A percentile compares a stretch with the other conserved stretches of the same genome.
Evolutionary conservation across 2,113 vertebrate genomes (phyloP).

Genomic region (Nycticorax nycticorax): DNA sequence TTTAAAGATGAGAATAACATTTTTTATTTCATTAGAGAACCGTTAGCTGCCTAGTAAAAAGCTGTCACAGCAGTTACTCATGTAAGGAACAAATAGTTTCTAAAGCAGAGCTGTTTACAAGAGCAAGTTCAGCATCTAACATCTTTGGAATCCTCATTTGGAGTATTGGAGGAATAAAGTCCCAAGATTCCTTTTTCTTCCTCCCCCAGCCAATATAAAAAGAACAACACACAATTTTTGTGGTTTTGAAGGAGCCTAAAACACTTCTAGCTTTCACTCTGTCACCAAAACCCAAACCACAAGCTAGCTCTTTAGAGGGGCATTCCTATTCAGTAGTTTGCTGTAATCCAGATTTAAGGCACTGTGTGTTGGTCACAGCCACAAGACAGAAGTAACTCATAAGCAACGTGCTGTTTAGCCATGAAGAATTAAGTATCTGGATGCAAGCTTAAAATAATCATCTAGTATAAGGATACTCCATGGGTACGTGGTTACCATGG

Average conservation of each 20-base stretch:
- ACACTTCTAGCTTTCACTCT: neutral
- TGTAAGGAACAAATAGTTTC: neutral
- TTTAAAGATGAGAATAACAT: neutral
- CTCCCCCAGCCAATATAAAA: neutral
- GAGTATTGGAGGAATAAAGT: neutral
- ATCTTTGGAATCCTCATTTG: neutral
- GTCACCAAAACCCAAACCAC: neutral
- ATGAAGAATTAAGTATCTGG: neutral
- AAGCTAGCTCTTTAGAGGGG: neutral
- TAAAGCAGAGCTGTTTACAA: neutral
- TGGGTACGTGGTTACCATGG: no score
- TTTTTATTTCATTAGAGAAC: neutral
- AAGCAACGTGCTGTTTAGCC: neutral
- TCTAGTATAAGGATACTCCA: neutral
- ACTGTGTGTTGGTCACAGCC: neutral
- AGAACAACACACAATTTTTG: neutral
- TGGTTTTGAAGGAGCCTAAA: neutral
- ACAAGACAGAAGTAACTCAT: neutral
- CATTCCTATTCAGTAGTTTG: neutral
- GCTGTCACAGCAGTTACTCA: neutral
- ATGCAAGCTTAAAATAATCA: neutral
- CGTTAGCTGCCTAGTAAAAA: neutral
- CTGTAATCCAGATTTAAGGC: neutral
- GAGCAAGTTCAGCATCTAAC: neutral
- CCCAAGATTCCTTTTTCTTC: neutral